A percentile compares a stretch with the other conserved stretches of the same genome.
Evolutionary conservation across 2,113 vertebrate species (phyloP).

Genomic region (Gracilinanus agilis): DNA sequence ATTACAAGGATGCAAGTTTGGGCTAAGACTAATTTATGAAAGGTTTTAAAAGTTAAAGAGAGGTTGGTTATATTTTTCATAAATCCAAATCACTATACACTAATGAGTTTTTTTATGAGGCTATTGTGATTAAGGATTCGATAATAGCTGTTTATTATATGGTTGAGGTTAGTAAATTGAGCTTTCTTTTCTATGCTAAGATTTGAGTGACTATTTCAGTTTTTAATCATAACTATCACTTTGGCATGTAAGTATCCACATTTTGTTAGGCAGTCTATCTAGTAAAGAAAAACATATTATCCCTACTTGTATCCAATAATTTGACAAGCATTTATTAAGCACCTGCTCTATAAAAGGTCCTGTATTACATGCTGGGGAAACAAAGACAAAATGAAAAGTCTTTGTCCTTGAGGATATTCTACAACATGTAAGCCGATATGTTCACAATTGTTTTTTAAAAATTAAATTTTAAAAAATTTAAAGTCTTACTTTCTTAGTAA

Average conservation of each 20-base stretch:
- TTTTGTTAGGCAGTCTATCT: neutral
- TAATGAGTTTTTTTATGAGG: neutral
- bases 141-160: neutral
- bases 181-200: neutral
- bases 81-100: neutral
- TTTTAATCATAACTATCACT: neutral
- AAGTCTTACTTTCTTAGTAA: too few relatives aligned
- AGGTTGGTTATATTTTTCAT: neutral
- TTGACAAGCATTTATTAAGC: neutral
- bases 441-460: too few relatives aligned
- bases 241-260: neutral
- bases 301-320: neutral
- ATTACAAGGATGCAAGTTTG: neutral
- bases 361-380: neutral
- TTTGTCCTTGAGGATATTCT: neutral
- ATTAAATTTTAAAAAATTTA: too few relatives aligned
- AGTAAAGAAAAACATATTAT: neutral
- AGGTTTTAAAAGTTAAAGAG: neutral
- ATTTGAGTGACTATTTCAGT: neutral
- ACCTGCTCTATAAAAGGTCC: neutral
- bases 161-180: neutral
- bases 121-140: neutral
- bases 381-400: neutral
- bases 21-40: neutral
- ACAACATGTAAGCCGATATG: neutral